phyloP scores from a whole-genome alignment of 2,888 invertebrate species.

The Tenthredo amoena region DNA sequence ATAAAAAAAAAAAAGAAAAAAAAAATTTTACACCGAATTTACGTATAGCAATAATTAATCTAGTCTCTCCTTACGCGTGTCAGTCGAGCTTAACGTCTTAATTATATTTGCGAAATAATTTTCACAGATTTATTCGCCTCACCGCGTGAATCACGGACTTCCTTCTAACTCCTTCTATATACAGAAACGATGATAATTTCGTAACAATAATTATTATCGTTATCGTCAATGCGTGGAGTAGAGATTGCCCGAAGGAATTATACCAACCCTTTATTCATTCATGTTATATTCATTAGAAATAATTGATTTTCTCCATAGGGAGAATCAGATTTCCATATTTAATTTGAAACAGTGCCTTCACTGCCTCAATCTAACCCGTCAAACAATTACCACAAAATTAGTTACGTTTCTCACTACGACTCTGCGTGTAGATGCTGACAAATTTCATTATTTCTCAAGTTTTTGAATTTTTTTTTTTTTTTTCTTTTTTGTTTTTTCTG shows the following conservation, averaged over 20 bases:
- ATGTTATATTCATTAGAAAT: conserved; percentile 73
- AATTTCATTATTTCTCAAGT: neutral
- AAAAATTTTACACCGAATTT: neutral
- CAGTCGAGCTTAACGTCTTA: neutral
- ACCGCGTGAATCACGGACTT: too few species aligned
- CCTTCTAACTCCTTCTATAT: too few species aligned
- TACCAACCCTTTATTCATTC: conserved; percentile 65
- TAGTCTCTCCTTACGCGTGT: neutral
- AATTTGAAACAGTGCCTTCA: neutral
- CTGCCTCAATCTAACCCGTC: neutral
- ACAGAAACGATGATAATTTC: neutral
- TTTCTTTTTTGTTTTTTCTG: neutral
- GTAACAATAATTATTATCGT: neutral
- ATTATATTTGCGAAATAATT: too few species aligned
- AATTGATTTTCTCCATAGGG: conserved; percentile 72
- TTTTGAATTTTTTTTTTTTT: neutral
- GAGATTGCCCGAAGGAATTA: neutral
- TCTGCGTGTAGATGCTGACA: too few species aligned
- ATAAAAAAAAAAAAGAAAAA: neutral
- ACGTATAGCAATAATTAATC: conserved; percentile 2
- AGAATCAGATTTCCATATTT: conserved; percentile 35
- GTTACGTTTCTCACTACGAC: neutral
- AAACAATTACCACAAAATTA: neutral
- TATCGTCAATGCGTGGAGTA: neutral
- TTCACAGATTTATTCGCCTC: too few species aligned